A percentile compares a stretch with the other conserved stretches of the same genome.
These are phyloP conservation scores for Garrulus glandarius DNA, from an alignment of 2,797 vertebrate species.

Conservation along the genomic window DNA sequence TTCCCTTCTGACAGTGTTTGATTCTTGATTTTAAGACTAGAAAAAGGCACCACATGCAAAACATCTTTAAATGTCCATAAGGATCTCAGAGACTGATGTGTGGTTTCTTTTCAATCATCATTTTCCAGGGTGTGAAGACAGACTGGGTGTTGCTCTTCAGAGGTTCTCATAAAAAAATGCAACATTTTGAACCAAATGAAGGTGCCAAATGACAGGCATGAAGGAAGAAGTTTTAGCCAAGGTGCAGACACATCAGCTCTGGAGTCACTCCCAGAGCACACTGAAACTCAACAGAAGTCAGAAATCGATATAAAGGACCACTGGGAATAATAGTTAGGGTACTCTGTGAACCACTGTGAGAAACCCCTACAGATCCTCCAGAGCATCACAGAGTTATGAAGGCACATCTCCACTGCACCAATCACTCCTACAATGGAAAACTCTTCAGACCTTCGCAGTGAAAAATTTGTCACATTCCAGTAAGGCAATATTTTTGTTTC, in stretches of 20 bases:
- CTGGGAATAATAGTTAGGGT: not conserved
- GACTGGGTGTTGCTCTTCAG: not conserved
- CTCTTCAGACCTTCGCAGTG: not conserved
- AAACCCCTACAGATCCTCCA: not conserved
- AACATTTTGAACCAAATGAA: not conserved
- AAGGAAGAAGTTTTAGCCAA: not conserved
- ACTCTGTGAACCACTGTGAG: not conserved
- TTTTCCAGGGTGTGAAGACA: not conserved
- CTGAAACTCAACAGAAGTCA: not conserved
- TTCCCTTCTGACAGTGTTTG: too few species aligned
- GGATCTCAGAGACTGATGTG: not conserved
- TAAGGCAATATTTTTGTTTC: not conserved
- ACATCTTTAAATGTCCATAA: not conserved
- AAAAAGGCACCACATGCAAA: too few species aligned
- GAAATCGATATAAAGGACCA: not conserved
- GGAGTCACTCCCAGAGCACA: not conserved
- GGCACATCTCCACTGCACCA: accelerated
- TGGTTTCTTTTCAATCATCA: not conserved
- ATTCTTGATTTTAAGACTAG: too few species aligned
- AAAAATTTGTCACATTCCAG: not conserved
- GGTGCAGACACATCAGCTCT: not conserved
- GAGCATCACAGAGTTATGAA: not conserved
- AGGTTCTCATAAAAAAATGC: not conserved
- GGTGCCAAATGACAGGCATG: not conserved
- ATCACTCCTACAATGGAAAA: not conserved